Conservation (phyloP, 2,797 vertebrate species). For the Naso thynnoides region DNA sequence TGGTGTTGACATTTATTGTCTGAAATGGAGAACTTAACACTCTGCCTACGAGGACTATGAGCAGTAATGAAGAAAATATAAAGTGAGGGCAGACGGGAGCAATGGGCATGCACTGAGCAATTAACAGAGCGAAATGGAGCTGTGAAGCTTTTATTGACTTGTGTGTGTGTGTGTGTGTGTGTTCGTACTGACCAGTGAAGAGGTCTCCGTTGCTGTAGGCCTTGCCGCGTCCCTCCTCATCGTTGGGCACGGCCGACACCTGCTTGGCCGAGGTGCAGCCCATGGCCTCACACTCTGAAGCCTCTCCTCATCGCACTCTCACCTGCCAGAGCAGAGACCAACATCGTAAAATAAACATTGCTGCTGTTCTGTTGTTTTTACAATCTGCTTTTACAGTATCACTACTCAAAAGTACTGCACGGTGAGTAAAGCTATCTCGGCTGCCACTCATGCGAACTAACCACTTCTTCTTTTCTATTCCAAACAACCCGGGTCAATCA, state of each 20-base stretch:
- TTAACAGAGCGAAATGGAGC: slow-evolving; percentile 50
- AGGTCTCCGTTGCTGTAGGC: slow-evolving; percentile 98
- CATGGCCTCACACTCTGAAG: slow-evolving; percentile 92
- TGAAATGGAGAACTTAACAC: slow-evolving; percentile 60
- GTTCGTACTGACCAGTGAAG: slow-evolving; percentile 90
- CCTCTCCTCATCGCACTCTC: slow-evolving; percentile 84
- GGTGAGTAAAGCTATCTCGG: slow-evolving; percentile 6
- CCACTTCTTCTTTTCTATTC: slow-evolving; percentile 18
- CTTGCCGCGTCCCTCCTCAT: slow-evolving; percentile 98
- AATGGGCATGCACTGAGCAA: slow-evolving; percentile 40
- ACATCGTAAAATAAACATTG: not conserved
- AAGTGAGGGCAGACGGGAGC: slow-evolving; percentile 31
- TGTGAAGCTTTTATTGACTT: slow-evolving; percentile 54
- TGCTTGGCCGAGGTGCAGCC: slow-evolving; percentile 99
- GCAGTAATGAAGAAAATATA: slow-evolving; percentile 47
- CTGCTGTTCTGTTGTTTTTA: slow-evolving; percentile 8
- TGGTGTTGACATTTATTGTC: slow-evolving; percentile 55
- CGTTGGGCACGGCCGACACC: slow-evolving; percentile 98
- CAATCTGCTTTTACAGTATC: not conserved
- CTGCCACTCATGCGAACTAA: not conserved
- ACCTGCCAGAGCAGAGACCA: slow-evolving; percentile 65
- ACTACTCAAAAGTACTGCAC: not conserved
- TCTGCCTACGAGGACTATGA: slow-evolving; percentile 31
- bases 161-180: slow-evolving; percentile 42
- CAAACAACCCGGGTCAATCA: slow-evolving; percentile 13